Percentiles rank a stretch among this genome's conserved stretches.
Evolutionary conservation across 1,140 invertebrate species (phyloP).

Genomic region (Penaeus indicus): DNA sequence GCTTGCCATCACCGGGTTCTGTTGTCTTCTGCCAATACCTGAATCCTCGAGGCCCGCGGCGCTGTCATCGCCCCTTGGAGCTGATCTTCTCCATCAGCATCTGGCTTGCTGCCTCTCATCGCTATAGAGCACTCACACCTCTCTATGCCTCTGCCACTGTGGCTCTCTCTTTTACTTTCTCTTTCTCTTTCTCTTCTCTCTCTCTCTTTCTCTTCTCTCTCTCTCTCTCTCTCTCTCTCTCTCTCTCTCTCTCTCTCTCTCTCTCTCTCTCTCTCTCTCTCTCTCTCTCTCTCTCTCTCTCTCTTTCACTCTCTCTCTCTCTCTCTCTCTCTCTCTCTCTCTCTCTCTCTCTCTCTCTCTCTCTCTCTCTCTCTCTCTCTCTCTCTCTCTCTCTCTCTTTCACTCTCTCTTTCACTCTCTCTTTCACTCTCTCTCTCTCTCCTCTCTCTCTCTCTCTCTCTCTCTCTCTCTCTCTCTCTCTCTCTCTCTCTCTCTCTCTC

Average conservation of each 20-base stretch:
- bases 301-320: background rate
- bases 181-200: no score
- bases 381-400: background rate
- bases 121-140: no score
- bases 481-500: background rate
- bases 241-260: background rate
- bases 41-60: no score
- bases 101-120: no score
- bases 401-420: background rate
- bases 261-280: background rate
- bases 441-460: background rate
- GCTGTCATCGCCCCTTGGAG: no score
- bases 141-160: background rate
- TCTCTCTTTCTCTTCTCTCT: no score
- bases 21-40: no score
- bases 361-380: background rate
- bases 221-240: background rate
- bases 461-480: background rate
- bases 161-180: background rate
- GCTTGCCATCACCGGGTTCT: no score
- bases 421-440: no score
- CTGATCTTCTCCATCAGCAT: no score
- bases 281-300: background rate
- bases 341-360: slow-evolving; percentile 11
- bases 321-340: background rate